Conservation (phyloP, 2,113 vertebrate species). For the Dicentrarchus labrax region DNA sequence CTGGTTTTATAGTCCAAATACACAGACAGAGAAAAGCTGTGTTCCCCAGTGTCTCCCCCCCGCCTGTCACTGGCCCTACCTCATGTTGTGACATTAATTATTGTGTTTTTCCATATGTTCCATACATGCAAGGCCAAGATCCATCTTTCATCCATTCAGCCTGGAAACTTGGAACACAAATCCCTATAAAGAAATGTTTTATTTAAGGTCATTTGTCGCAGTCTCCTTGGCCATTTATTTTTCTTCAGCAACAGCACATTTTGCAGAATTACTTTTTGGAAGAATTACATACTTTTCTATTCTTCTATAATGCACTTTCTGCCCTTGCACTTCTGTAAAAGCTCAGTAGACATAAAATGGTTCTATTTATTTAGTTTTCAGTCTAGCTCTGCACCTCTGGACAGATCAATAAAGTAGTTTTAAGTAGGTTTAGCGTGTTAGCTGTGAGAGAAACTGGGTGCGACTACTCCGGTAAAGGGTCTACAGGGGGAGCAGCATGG, state of each 20-base stretch:
- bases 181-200: slow-evolving; percentile 75
- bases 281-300: slow-evolving; percentile 71
- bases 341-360: slow-evolving; percentile 77
- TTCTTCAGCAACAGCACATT: slow-evolving; percentile 74
- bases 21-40: slow-evolving; percentile 72
- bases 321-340: slow-evolving; percentile 78
- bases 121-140: slow-evolving; percentile 77
- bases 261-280: slow-evolving; percentile 65
- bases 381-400: slow-evolving; percentile 80
- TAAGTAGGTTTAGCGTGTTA: slow-evolving; percentile 76
- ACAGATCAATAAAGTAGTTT: slow-evolving; percentile 81
- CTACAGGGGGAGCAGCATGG: slow-evolving; percentile 60
- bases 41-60: slow-evolving; percentile 63
- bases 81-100: slow-evolving; percentile 84
- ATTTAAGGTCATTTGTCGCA: slow-evolving; percentile 79
- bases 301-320: slow-evolving; percentile 72
- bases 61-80: slow-evolving; percentile 73
- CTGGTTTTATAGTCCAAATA: slow-evolving; percentile 79
- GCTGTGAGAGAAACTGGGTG: slow-evolving; percentile 79
- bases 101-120: slow-evolving; percentile 83
- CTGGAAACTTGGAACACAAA: slow-evolving; percentile 76
- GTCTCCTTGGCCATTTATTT: slow-evolving; percentile 70
- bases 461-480: slow-evolving; percentile 81
- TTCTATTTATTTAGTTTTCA: slow-evolving; percentile 79
- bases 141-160: slow-evolving; percentile 76